Evolutionary conservation across 2,113 vertebrate genomes (phyloP).

Genomic region (Zosterops pallidus): DNA sequence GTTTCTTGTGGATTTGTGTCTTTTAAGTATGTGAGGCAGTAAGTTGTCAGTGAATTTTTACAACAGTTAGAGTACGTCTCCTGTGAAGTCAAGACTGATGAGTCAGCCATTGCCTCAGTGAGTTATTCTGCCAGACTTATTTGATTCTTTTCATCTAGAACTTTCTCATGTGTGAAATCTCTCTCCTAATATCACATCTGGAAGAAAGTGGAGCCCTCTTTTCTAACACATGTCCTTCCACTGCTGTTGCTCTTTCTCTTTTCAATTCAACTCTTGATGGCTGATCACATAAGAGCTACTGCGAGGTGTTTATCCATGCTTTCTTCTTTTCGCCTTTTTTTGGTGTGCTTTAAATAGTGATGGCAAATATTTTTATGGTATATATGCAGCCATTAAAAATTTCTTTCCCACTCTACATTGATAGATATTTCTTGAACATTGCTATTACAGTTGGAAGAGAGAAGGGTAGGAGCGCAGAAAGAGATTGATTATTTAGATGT

Average conservation of each 20-base stretch:
- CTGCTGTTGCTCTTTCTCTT: background rate
- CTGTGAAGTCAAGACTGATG: background rate
- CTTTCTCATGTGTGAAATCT: background rate
- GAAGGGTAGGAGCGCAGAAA: background rate
- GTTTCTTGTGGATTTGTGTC: background rate
- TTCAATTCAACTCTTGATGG: background rate
- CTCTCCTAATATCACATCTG: background rate
- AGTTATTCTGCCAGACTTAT: background rate
- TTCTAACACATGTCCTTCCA: background rate
- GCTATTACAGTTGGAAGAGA: background rate
- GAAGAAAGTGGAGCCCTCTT: background rate
- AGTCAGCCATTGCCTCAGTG: background rate
- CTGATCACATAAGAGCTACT: background rate
- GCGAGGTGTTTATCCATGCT: background rate
- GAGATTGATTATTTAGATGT: background rate
- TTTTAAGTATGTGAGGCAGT: background rate
- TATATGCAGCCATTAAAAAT: background rate
- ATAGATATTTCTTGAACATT: background rate
- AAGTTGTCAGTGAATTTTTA: background rate
- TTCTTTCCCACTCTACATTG: background rate
- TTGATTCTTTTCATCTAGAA: background rate
- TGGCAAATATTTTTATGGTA: background rate
- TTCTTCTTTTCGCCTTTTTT: background rate
- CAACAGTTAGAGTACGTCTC: background rate
- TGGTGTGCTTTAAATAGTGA: background rate